These are phyloP conservation scores for Aphidius ervi DNA, from an alignment of 1,140 invertebrate genomes.

Conservation along the genomic window DNA sequence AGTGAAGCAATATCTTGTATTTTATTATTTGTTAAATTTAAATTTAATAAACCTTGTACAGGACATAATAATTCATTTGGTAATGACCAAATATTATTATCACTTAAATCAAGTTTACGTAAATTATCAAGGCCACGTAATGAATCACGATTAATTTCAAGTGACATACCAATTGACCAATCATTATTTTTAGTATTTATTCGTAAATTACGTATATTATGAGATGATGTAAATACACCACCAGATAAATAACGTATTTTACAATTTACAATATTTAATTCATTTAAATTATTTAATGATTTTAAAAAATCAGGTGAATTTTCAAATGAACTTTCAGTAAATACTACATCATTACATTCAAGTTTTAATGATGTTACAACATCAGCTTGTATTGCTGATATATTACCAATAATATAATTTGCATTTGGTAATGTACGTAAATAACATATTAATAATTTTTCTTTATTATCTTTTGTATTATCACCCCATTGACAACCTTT, in stretches of 20 bases:
- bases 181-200: constrained; percentile 75
- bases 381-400: constrained; percentile 64
- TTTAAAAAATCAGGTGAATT: constrained; percentile 59
- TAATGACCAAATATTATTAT: constrained; percentile 77
- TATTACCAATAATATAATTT: constrained; percentile 64
- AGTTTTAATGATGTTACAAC: constrained; percentile 65
- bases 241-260: constrained; percentile 71
- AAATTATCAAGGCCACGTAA: constrained; percentile 66
- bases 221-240: constrained; percentile 63
- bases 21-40: constrained; percentile 77
- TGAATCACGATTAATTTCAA: constrained; percentile 69
- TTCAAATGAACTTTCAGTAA: constrained; percentile 72
- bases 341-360: constrained; percentile 75
- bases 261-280: constrained; percentile 72
- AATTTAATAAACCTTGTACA: constrained; percentile 61
- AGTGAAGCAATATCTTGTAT: constrained; percentile 70
- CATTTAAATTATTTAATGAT: constrained; percentile 62
- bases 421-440: constrained; percentile 69
- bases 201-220: constrained; percentile 63
- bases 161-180: constrained; percentile 69
- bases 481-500: constrained; percentile 62
- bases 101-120: constrained; percentile 66
- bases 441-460: constrained; percentile 60
- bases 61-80: constrained; percentile 72
- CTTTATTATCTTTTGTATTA: constrained; percentile 30